phyloP scores from a whole-genome alignment of 2,797 vertebrate species.

The Mus minutoides region DNA sequence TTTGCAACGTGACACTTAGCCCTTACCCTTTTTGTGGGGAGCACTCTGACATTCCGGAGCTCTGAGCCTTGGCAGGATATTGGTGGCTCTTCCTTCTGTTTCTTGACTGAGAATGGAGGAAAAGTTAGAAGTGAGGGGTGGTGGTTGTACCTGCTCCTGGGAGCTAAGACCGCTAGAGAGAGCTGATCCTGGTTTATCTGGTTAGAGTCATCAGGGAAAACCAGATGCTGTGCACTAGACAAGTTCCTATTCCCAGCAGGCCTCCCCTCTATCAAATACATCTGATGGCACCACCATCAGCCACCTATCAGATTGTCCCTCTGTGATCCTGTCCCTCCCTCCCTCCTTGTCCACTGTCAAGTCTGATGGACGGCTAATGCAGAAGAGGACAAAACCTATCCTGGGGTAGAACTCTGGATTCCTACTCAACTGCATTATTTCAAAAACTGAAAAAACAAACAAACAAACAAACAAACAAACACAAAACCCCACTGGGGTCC shows the following conservation, averaged over 20 bases:
- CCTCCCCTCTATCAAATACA: not conserved
- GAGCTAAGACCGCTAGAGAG: not conserved
- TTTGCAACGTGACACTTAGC: too few relatives aligned
- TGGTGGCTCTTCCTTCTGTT: not conserved
- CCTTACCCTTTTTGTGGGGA: constrained; percentile 51
- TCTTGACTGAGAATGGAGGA: constrained; percentile 49
- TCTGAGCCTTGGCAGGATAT: not conserved
- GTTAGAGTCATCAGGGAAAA: not conserved
- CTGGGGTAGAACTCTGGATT: not conserved
- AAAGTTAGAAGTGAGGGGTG: not conserved
- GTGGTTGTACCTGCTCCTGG: rapidly evolving
- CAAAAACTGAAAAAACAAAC: not conserved
- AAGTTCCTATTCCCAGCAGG: not conserved
- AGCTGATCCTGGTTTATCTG: not conserved
- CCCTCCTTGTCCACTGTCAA: not conserved
- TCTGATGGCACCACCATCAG: not conserved
- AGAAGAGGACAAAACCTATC: not conserved
- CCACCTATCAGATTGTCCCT: not conserved
- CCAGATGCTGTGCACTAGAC: not conserved
- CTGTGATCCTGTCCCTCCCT: not conserved
- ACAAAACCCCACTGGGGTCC: not conserved
- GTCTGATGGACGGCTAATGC: not conserved
- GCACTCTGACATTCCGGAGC: not conserved
- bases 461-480: not conserved
- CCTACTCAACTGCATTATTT: not conserved